Evolutionary conservation across 2,113 vertebrate species (phyloP).

Genomic region (Steatornis caripensis): DNA sequence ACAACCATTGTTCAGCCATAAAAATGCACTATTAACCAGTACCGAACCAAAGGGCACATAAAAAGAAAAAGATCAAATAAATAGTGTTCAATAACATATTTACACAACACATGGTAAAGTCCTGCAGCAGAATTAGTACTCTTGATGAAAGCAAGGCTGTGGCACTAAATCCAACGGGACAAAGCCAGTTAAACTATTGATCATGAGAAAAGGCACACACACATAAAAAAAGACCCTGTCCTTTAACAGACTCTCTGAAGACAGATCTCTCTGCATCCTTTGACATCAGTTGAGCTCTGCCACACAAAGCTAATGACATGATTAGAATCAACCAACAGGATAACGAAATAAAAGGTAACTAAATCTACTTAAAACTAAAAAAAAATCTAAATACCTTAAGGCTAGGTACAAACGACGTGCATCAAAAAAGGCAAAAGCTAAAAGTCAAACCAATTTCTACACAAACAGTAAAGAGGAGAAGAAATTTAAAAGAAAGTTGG

Average conservation of each 20-base stretch:
- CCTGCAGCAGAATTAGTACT: not conserved
- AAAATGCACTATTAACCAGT: not conserved
- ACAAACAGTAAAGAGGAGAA: not conserved
- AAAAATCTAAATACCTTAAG: not conserved
- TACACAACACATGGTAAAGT: not conserved
- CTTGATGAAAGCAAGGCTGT: not conserved
- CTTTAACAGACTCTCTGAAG: not conserved
- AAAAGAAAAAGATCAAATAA: not conserved
- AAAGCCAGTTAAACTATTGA: slow-evolving; percentile 1
- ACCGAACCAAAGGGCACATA: not conserved
- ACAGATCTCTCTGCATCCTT: not conserved
- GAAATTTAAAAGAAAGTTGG: not conserved
- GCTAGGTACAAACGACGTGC: not conserved
- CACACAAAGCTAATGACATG: not conserved
- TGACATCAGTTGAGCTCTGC: not conserved
- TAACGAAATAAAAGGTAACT: not conserved
- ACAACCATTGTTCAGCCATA: not conserved
- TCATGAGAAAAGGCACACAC: not conserved
- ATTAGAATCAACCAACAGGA: not conserved
- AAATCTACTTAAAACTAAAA: not conserved
- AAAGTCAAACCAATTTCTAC: not conserved
- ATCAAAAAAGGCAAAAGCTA: not conserved
- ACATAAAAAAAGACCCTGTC: not conserved
- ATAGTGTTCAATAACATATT: not conserved
- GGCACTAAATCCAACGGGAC: not conserved